A percentile compares a stretch with the other conserved stretches of the same genome.
Conservation (phyloP, 2,113 vertebrate genomes). For the Cervus canadensis region DNA sequence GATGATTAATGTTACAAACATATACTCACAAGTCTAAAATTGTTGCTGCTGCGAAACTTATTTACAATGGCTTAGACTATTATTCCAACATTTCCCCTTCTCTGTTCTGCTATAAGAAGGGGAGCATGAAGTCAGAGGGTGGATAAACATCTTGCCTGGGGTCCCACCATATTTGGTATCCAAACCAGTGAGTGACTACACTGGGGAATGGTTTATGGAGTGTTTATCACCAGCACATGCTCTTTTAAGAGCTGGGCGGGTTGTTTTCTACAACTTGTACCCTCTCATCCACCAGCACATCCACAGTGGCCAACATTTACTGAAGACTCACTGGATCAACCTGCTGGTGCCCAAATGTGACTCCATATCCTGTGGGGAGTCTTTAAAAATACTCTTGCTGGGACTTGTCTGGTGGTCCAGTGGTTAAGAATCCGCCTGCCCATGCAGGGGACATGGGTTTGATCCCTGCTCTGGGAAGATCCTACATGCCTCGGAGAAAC, state of each 20-base stretch:
- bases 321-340: fast-evolving
- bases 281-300: neutral
- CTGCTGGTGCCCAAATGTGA: neutral
- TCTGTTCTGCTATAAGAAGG: neutral
- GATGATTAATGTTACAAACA: neutral
- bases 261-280: fast-evolving
- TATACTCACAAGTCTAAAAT: neutral
- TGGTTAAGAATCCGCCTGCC: neutral
- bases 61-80: neutral
- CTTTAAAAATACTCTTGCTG: neutral
- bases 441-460: neutral
- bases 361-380: fast-evolving
- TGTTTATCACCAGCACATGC: fast-evolving
- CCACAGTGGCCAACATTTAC: fast-evolving
- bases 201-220: fast-evolving
- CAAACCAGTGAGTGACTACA: fast-evolving
- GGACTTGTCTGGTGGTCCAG: neutral
- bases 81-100: neutral
- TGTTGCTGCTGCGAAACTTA: neutral
- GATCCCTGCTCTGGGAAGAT: neutral
- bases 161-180: fast-evolving
- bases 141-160: neutral
- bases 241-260: neutral
- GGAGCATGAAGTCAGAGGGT: neutral
- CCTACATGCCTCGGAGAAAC: neutral